Evolutionary conservation across 2,797 vertebrate genomes (phyloP).

Genomic region (Erithacus rubecula): DNA sequence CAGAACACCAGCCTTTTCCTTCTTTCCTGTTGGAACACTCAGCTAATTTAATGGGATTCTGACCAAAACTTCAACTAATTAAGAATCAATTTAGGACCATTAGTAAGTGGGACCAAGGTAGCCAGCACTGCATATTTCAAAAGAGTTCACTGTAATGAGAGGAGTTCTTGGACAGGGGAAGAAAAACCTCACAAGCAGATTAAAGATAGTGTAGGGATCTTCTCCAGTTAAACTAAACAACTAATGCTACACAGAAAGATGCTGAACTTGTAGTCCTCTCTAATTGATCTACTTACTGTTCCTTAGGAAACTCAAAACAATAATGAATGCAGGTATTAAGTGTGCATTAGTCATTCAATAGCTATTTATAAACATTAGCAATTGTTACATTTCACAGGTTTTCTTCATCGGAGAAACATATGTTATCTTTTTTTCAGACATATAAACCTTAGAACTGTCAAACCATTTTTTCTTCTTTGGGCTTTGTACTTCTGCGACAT

Average conservation of each 20-base stretch:
- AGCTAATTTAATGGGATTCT: constrained; percentile 86
- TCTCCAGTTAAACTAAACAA: constrained; percentile 86
- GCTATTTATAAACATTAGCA: constrained; percentile 88
- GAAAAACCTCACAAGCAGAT: constrained; percentile 79
- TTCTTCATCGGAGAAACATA: constrained; percentile 61
- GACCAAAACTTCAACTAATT: constrained; percentile 97
- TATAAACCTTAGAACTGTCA: constrained; percentile 67
- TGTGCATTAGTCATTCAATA: constrained; percentile 86
- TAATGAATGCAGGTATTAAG: constrained; percentile 92
- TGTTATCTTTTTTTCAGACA: constrained; percentile 62
- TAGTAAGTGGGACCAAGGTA: constrained; percentile 87
- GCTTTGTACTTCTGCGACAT: constrained; percentile 67
- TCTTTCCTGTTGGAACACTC: constrained; percentile 49
- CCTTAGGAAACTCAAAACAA: constrained; percentile 82
- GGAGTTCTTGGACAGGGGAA: constrained; percentile 72
- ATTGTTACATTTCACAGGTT: constrained; percentile 46
- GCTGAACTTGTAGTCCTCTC: constrained; percentile 95
- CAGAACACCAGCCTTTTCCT: background rate
- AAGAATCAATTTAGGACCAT: constrained; percentile 98
- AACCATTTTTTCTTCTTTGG: constrained; percentile 62
- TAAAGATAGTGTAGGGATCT: constrained; percentile 88
- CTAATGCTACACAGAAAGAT: constrained; percentile 92
- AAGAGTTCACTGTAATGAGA: constrained; percentile 88
- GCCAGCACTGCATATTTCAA: constrained; percentile 90
- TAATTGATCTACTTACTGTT: constrained; percentile 96